Evolutionary conservation across 2,888 invertebrate genomes (phyloP).

Genomic region (Chrysina gloriosa): DNA sequence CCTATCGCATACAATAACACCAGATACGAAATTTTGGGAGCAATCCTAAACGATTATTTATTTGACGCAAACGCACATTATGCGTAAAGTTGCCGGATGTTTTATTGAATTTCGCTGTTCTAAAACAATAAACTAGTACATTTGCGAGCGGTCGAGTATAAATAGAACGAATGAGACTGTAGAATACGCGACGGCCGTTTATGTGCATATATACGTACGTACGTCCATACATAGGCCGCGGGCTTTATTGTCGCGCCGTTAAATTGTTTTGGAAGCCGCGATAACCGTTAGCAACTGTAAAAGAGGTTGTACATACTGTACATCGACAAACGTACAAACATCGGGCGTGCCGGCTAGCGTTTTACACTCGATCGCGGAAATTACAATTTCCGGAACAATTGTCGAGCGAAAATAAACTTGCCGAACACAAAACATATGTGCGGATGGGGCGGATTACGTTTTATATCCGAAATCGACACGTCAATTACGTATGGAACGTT

Average conservation of each 20-base stretch:
- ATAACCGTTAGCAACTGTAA: constrained; percentile 5
- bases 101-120: too few relatives aligned
- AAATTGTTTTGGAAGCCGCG: constrained; percentile 5
- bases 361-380: constrained; percentile 13
- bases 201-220: too few relatives aligned
- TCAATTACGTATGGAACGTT: constrained; percentile 6
- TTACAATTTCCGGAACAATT: constrained; percentile 28
- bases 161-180: not conserved
- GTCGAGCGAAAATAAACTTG: constrained; percentile 29
- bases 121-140: too few relatives aligned
- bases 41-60: too few relatives aligned
- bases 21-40: too few relatives aligned
- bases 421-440: constrained; percentile 10
- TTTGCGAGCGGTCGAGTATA: too few relatives aligned
- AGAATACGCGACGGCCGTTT: too few relatives aligned
- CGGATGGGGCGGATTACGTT: constrained; percentile 1
- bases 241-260: constrained; percentile 8
- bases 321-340: constrained; percentile 1
- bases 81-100: too few relatives aligned
- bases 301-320: not conserved
- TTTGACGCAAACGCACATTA: too few relatives aligned
- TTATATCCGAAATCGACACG: constrained; percentile 17
- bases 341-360: not conserved
- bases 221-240: not conserved
- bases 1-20: too few relatives aligned